Evolutionary conservation across 2,113 vertebrate genomes (phyloP).

Genomic region (Notarius quadriscutis): DNA sequence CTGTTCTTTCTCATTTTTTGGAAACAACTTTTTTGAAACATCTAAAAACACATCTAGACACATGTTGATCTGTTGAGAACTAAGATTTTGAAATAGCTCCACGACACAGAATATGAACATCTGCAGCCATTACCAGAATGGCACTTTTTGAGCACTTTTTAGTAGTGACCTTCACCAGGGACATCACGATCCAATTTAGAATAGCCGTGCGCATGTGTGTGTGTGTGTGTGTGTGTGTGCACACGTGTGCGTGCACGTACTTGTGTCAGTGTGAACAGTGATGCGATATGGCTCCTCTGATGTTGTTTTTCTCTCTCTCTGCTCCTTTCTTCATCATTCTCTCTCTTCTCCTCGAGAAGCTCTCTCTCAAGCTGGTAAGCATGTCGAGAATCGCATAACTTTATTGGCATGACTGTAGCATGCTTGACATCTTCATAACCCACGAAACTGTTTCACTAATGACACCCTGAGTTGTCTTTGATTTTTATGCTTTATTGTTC

Average conservation of each 20-base stretch:
- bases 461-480: slow-evolving; percentile 47
- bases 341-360: slow-evolving; percentile 85
- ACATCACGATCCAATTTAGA: background rate
- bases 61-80: background rate
- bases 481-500: slow-evolving; percentile 41
- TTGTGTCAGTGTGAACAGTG: background rate
- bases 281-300: slow-evolving; percentile 67
- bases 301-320: slow-evolving; percentile 62
- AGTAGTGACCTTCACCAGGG: slow-evolving; percentile 47
- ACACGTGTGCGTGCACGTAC: slow-evolving; percentile 23
- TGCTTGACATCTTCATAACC: slow-evolving; percentile 76
- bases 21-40: background rate
- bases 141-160: background rate
- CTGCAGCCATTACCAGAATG: background rate
- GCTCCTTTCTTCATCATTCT: slow-evolving; percentile 50
- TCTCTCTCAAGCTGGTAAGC: slow-evolving; percentile 99
- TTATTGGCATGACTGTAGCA: slow-evolving; percentile 66
- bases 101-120: background rate
- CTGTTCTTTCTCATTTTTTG: background rate
- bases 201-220: slow-evolving; percentile 2
- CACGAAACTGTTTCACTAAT: slow-evolving; percentile 46
- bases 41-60: background rate
- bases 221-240: slow-evolving; percentile 33
- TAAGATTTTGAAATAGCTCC: background rate
- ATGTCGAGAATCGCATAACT: slow-evolving; percentile 70